Base-by-base conservation (phyloP, 2,113 vertebrate genomes). In the Mystacornis crossleyi region DNA sequence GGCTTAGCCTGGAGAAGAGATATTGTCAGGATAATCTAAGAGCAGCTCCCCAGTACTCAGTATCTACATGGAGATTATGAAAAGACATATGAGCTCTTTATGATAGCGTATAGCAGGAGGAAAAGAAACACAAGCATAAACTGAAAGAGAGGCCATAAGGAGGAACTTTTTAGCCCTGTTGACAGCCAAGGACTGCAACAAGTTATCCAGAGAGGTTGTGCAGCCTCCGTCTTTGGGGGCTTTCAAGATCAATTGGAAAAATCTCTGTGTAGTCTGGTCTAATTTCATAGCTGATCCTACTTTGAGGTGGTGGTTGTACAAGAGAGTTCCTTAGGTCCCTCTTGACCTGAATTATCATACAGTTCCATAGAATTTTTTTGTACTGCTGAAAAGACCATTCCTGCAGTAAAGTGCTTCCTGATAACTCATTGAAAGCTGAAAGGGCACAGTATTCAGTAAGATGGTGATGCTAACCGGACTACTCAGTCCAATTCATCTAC, bases 31-130 rank as follows among this genome's bases (percentile, higher is more conserved):
- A 42, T 21, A 67, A 78, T n/a, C 15, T 53, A 40, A 42, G 1
- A 86, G 75, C 19, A 61, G 29, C 33, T 61, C 17, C 50, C 18
- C 36, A 26, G 25, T 45, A 74, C 34, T 6, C 21, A 28, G 14
- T 47, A 50, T 16, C 33, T 51, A 16, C 17, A 65, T 45, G 19
- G 45, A 48, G 7, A 26, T 34, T 75, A 53, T 14, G 15, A 74
- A 55, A 75, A 90, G 53, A 81, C 26, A 45, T 12, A 51, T 2
- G 29, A 75, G n/a, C 18, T 78, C 20, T 71, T 92, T 66, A 24
- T 10, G 11, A 53, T 5, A 57, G 13, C 0, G 0, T 24, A 53
- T 7, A 18, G 7, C 53, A 25, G 4, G 18, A 90, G 19, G 29
- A 73, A 81, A 69, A 69, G 34, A 45, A 51, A 62, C 1, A 62